phyloP scores from a whole-genome alignment of 2,113 vertebrate species.

The Pandion haliaetus region DNA sequence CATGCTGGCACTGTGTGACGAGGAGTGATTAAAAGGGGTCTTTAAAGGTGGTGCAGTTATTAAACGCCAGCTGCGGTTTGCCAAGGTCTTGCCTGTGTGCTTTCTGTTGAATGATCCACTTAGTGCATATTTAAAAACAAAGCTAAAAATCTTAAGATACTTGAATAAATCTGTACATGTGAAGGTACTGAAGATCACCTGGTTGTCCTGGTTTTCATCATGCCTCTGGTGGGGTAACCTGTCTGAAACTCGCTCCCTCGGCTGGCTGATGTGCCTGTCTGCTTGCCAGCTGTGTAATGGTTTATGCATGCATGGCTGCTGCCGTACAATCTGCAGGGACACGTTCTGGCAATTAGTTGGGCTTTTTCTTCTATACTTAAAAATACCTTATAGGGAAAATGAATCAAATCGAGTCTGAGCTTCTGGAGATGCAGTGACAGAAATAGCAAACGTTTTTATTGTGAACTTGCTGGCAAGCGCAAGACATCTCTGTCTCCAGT shows the following conservation, averaged over 20 bases:
- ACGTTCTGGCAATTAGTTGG: background rate
- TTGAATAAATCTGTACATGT: rapidly evolving
- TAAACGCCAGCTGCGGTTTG: background rate
- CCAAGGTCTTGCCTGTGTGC: background rate
- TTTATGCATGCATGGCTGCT: background rate
- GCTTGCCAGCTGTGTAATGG: background rate
- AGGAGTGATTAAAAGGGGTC: background rate
- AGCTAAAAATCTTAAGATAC: background rate
- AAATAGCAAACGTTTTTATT: background rate
- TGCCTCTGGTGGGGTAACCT: background rate
- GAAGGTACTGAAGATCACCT: background rate
- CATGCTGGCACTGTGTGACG: background rate
- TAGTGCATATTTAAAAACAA: background rate
- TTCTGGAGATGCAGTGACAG: background rate
- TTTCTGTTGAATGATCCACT: background rate
- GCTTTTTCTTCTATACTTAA: background rate
- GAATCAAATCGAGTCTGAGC: background rate
- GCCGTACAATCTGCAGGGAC: background rate
- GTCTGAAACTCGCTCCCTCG: background rate
- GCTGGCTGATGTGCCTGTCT: background rate
- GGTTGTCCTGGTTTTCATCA: background rate
- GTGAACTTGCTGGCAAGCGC: background rate
- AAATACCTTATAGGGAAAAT: background rate
- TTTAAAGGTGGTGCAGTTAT: background rate
- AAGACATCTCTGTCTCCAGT: background rate